Evolutionary conservation across 2,113 vertebrate genomes (phyloP), one percentile per base, ranked within the genome.

Genomic region (Nerophis lumbriciformis): DNA sequence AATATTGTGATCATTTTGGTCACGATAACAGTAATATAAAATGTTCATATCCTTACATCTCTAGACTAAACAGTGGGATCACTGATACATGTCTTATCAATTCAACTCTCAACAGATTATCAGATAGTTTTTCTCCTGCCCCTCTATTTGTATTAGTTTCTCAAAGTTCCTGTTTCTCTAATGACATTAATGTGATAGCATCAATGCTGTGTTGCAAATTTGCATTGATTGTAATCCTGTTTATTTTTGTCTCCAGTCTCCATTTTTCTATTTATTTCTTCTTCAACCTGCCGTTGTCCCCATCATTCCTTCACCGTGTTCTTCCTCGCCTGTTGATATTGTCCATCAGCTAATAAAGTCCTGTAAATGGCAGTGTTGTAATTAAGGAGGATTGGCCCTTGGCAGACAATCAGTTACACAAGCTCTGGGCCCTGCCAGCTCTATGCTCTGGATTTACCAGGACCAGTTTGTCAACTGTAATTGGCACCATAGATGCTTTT

Each of bases 401-500:
- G 76, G 71, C 72, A 73, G 71, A 75, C 76, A 78, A 81, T 82
- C 82, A 83, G 76, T 76, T 62, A 69, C 78, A 63, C 63, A 67
- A 39, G 59, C 69, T 61, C 21, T 39, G 60, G 65, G 65, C 66
- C 68, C 57, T 53, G 59, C 35, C 35, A 57, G 8, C 52, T 51
- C 54, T 51, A 52, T 44, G 55, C 56, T 65, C 66, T 10, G 57
- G 65, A 63, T 63, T 38, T 62, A 78, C 69, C 48, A 54, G 65
- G 50, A 71, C 72, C 51, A 72, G 71, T 82, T 83, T 83, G 81
- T 85, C 74, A 74, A 55, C 72, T 66, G 57, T 83, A 88, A 80
- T 72, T 77, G 75, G 72, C 72, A 79, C 63, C 65, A 72, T 72
- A 80, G 68, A 63, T 47, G 50, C 58, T 51, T 53, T 48, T 85